These are phyloP conservation scores for Penaeus chinensis DNA, from an alignment of 1,140 invertebrate species.

Conservation along the genomic window DNA sequence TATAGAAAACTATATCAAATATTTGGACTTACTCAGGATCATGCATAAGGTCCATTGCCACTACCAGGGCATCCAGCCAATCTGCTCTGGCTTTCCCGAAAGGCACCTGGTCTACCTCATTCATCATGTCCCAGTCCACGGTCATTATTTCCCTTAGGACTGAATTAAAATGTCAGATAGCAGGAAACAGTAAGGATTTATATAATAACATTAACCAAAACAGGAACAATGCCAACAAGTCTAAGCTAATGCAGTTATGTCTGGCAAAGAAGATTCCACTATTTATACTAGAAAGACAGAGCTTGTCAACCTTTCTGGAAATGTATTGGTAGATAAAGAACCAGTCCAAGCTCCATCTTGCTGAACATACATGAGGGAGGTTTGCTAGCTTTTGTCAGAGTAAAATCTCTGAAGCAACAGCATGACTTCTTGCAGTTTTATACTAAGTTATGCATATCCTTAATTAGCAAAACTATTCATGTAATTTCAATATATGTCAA, in stretches of 20 bases:
- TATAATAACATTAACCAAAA: neutral
- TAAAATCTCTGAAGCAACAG: too few species aligned
- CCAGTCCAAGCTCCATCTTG: neutral
- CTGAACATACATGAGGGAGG: too few species aligned
- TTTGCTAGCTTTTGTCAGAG: too few species aligned
- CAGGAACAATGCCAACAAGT: neutral
- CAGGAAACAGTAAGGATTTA: neutral
- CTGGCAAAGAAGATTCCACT: too few species aligned
- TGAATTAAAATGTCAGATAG: constrained; percentile 1
- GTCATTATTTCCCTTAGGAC: constrained; percentile 61
- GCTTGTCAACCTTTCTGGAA: neutral
- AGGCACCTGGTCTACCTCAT: constrained; percentile 68
- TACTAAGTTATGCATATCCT: too few species aligned
- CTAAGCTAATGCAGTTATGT: neutral
- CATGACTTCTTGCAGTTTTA: too few species aligned
- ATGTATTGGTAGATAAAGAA: neutral
- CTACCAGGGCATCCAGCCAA: constrained; percentile 71
- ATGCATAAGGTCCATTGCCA: constrained; percentile 70
- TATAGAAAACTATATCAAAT: neutral
- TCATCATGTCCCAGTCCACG: constrained; percentile 69
- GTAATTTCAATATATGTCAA: neutral
- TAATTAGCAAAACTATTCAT: neutral
- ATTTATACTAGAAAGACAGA: neutral
- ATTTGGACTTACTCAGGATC: constrained; percentile 68
- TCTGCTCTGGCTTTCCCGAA: constrained; percentile 67